Base-by-base conservation (phyloP, 2,113 vertebrate genomes). In the Atlantisia rogersi region DNA sequence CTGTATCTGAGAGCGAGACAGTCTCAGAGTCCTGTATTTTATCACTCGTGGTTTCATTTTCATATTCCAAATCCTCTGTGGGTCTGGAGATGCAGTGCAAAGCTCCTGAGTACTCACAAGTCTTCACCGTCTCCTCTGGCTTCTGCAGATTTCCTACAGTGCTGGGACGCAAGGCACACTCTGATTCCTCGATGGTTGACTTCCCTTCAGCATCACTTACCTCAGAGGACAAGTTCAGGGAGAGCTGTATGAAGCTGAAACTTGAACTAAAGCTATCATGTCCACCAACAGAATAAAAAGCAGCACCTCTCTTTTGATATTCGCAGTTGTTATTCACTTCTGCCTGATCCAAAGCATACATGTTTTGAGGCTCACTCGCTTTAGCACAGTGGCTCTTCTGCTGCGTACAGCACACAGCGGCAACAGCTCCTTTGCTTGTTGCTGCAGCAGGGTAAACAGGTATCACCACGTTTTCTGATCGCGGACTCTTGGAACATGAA, bases 181-280 rank as follows among this genome's bases (percentile, higher is more conserved):
- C 71, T 0, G 48, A 11, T 73, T 96, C 92, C 82, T 93, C 39
- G 10, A 55, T 0, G 0, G 86, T 9, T 7, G 25, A 82, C 37
- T 91, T 96, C 73, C 80, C 86, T 83, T 97, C 95, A 29, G 90
- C 82, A 69, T 86, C 50, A 1, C 88, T 94, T 5, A 82, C 79
- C 42, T 90, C 94, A 58, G 94, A 95, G 3, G 86, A 79, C 1
- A 25, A 95, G 70, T 88, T 93, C 20, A 99, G 94, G 4, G 99
- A 99, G 64, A 98, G 97, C 56, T 96, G 98, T 84, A 99, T 99
- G 94, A 99, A 99, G 94, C 98, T 99, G 80, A 99, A 99, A 94
- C 95, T 99, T 63, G 99, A 99, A 90, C 92, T 97, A 62, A 99
- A 99, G 67, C 78, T 83, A 17, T 95, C 91, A 0, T 63, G 53